phyloP scores from a whole-genome alignment of 2,888 invertebrate genomes.

The Heteropelma amictum region DNA sequence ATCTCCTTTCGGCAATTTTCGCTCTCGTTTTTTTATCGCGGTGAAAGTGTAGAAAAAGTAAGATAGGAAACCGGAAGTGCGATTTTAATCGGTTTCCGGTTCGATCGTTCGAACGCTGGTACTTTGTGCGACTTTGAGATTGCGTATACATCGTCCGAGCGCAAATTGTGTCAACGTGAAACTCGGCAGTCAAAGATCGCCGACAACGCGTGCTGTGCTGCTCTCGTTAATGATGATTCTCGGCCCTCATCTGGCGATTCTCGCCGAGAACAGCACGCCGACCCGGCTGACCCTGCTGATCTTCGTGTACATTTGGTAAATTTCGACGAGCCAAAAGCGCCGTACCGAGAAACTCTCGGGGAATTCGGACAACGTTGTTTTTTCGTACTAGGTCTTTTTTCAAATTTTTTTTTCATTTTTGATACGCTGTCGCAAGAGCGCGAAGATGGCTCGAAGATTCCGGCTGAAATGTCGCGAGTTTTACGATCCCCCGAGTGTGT shows the following conservation, averaged over 20 bases:
- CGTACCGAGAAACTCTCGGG: constrained; percentile 47
- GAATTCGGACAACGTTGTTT: constrained; percentile 30
- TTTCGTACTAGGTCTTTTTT: constrained; percentile 20
- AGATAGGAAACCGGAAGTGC: constrained; percentile 12
- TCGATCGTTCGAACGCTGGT: constrained; percentile 55
- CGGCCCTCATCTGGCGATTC: constrained; percentile 19
- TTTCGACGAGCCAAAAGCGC: background rate
- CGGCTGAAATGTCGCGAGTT: constrained; percentile 23
- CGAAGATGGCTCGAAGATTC: constrained; percentile 27
- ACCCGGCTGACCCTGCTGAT: constrained; percentile 1
- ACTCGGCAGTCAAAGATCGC: background rate
- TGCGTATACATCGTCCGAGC: constrained; percentile 20
- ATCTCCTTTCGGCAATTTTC: too few relatives aligned
- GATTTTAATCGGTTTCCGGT: constrained; percentile 51
- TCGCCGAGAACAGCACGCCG: background rate
- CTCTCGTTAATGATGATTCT: constrained; percentile 63
- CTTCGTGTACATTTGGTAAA: constrained; percentile 6
- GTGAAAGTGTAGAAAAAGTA: background rate
- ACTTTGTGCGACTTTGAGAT: constrained; percentile 3
- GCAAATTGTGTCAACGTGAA: background rate
- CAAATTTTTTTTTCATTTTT: constrained; percentile 28
- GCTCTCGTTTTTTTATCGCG: background rate
- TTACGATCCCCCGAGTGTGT: background rate
- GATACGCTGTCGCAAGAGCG: background rate
- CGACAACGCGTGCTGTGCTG: too few relatives aligned